Percentiles rank a stretch among this genome's conserved stretches.
Conservation (phyloP, 1,140 invertebrate genomes). For the Chrysomallon squamiferum region DNA sequence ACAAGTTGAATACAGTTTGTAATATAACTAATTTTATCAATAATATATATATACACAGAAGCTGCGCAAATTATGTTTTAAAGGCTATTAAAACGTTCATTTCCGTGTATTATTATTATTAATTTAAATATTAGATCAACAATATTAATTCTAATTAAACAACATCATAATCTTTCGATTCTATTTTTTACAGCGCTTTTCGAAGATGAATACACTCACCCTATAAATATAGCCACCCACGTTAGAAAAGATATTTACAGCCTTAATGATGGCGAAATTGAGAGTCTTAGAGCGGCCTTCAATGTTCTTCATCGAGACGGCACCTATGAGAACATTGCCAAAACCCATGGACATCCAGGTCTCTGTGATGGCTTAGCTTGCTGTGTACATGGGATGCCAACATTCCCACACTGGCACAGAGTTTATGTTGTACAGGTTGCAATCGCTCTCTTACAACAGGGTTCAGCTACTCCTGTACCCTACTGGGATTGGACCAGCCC, state of each 20-base stretch:
- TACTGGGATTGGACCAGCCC: conserved; percentile 34
- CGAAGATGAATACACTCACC: conserved; percentile 12
- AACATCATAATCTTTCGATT: too few relatives aligned
- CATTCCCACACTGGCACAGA: conserved; percentile 31
- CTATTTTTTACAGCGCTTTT: too few relatives aligned
- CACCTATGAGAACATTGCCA: conserved; percentile 27
- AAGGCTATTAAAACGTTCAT: background rate
- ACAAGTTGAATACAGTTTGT: background rate
- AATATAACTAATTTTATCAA: too few relatives aligned
- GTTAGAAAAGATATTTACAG: conserved; percentile 18
- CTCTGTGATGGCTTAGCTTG: conserved; percentile 21
- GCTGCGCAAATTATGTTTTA: too few relatives aligned
- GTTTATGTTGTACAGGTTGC: conserved; percentile 30
- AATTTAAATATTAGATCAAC: too few relatives aligned
- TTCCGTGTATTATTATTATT: background rate
- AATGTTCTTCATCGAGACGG: conserved; percentile 18
- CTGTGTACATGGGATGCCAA: conserved; percentile 27
- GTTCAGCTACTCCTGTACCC: conserved; percentile 23
- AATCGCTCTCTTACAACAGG: conserved; percentile 14
- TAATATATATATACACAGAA: too few relatives aligned
- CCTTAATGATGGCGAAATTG: conserved; percentile 21
- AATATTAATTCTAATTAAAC: too few relatives aligned
- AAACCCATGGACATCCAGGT: conserved; percentile 29
- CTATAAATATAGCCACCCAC: conserved; percentile 13
- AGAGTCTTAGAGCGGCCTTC: conserved; percentile 28